phyloP scores from a whole-genome alignment of 2,888 invertebrate genomes.

The Drosophila rubida region DNA sequence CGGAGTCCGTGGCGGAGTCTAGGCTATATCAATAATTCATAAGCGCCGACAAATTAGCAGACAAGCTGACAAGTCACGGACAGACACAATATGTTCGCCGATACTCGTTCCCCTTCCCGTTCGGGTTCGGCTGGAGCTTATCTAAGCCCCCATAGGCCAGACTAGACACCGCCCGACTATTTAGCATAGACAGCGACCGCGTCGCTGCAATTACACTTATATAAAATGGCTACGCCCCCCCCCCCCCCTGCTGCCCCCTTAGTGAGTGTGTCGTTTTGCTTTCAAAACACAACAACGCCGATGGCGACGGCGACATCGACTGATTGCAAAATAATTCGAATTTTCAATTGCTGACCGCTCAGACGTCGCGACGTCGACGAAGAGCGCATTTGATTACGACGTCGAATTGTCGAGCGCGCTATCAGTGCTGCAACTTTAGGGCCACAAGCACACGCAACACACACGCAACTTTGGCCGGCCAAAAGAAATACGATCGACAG shows the following conservation, averaged over 20 bases:
- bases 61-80: conserved; percentile 73
- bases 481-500: too few species aligned
- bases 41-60: conserved; percentile 75
- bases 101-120: neutral
- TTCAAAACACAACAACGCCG: conserved; percentile 15
- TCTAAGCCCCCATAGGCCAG: conserved; percentile 43
- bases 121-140: conserved; percentile 38
- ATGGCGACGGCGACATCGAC: conserved; percentile 25
- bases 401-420: conserved; percentile 42
- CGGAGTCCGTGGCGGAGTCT: conserved; percentile 40
- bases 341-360: conserved; percentile 72
- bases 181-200: conserved; percentile 65
- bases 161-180: conserved; percentile 65
- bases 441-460: neutral
- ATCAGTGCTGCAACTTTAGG: conserved; percentile 6
- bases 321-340: conserved; percentile 77
- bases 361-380: conserved; percentile 77
- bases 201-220: conserved; percentile 60
- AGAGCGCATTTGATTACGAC: conserved; percentile 54
- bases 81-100: conserved; percentile 37
- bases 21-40: conserved; percentile 72
- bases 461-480: too few species aligned
- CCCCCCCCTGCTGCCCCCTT: neutral
- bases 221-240: conserved; percentile 50
- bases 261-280: conserved; percentile 22